A percentile compares a stretch with the other conserved stretches of the same genome.
These are phyloP conservation scores for Cerastoderma edule DNA, from an alignment of 2,888 invertebrate species.

Conservation along the genomic window DNA sequence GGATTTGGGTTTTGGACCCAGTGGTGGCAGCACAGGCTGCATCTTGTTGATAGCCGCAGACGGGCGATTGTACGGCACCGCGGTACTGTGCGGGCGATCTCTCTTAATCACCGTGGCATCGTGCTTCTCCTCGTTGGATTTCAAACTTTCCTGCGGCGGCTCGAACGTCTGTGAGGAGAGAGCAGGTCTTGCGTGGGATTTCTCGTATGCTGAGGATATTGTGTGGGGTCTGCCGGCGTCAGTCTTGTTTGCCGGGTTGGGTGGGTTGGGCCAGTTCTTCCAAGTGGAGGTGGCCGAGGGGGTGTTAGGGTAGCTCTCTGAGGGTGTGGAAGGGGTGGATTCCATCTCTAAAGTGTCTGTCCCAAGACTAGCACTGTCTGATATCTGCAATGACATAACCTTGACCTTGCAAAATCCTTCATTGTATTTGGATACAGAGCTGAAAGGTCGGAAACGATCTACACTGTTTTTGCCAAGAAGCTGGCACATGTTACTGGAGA, in stretches of 20 bases:
- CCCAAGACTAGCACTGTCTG: constrained; percentile 64
- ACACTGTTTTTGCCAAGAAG: too few species aligned
- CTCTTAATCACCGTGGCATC: constrained; percentile 56
- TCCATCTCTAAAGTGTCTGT: constrained; percentile 70
- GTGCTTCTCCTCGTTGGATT: constrained; percentile 39
- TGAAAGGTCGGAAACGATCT: too few species aligned
- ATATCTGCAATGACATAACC: constrained; percentile 44
- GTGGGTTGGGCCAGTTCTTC: constrained; percentile 81
- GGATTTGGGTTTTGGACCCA: constrained; percentile 79
- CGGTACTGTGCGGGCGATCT: constrained; percentile 65
- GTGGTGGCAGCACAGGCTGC: constrained; percentile 79
- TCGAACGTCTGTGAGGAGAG: constrained; percentile 95
- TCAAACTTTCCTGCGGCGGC: constrained; percentile 86
- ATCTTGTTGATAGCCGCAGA: constrained; percentile 79
- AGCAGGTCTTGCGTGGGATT: constrained; percentile 90
- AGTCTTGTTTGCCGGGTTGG: constrained; percentile 66
- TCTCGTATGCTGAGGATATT: constrained; percentile 95
- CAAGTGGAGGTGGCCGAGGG: constrained; percentile 82
- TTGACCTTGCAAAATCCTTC: background rate
- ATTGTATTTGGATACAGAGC: background rate
- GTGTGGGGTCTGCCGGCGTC: constrained; percentile 93
- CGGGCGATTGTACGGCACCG: constrained; percentile 69
- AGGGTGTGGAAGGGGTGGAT: constrained; percentile 85
- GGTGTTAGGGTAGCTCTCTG: constrained; percentile 84
- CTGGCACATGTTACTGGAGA: too few species aligned